phyloP scores from a whole-genome alignment of 2,797 vertebrate genomes.

The Myotis planiceps region DNA sequence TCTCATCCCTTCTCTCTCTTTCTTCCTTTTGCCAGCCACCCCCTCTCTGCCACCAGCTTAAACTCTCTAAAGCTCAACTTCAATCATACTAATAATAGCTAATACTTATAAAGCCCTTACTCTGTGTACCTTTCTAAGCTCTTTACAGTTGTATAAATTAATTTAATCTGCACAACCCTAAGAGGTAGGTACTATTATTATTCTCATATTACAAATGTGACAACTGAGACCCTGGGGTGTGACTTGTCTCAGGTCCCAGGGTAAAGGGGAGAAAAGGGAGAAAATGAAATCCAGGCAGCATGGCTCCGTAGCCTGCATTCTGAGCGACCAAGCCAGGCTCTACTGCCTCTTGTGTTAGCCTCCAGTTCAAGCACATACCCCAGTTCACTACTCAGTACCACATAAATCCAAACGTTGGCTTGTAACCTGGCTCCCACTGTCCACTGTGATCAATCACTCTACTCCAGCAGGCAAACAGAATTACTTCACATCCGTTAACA shows the following conservation, averaged over 20 bases:
- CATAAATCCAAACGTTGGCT: neutral
- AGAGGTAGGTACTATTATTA: neutral
- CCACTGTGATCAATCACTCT: neutral
- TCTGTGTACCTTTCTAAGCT: neutral
- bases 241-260: neutral
- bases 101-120: neutral
- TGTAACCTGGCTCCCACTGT: neutral
- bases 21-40: no score
- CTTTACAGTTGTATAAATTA: neutral
- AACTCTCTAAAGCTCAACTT: neutral
- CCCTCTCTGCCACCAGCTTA: neutral
- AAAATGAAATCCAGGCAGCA: neutral
- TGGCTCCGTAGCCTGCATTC: neutral
- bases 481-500: neutral
- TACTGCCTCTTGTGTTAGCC: neutral
- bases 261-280: neutral
- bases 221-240: neutral
- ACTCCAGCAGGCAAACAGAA: neutral
- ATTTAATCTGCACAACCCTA: neutral
- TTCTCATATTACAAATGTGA: neutral
- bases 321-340: neutral
- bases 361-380: neutral
- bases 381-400: neutral
- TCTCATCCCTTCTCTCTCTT: neutral
- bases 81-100: neutral